These are phyloP conservation scores for Ommatoiulus sabulosus DNA, from an alignment of 2,888 invertebrate species.

Conservation along the genomic window DNA sequence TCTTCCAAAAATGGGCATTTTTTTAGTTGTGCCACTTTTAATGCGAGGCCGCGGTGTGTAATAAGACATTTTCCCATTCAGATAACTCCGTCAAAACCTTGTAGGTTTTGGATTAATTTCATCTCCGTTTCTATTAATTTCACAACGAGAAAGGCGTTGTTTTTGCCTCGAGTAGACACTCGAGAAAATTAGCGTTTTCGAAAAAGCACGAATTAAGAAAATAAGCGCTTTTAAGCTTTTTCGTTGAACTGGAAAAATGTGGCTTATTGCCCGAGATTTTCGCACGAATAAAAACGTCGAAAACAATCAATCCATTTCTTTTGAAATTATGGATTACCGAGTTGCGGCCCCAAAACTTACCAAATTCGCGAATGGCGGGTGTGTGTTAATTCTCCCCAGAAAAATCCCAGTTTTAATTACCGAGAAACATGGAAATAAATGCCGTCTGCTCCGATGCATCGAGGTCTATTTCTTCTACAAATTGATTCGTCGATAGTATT, in stretches of 20 bases:
- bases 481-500: conserved; percentile 32
- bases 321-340: background rate
- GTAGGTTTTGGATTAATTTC: too few relatives aligned
- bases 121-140: too few relatives aligned
- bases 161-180: too few relatives aligned
- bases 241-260: background rate
- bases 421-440: conserved; percentile 37
- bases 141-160: too few relatives aligned
- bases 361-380: background rate
- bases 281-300: background rate
- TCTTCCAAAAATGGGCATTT: too few relatives aligned
- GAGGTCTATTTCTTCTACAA: background rate
- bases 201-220: too few relatives aligned
- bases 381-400: too few relatives aligned
- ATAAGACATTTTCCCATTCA: too few relatives aligned
- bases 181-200: too few relatives aligned
- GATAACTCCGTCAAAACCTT: too few relatives aligned
- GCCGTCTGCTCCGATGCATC: background rate
- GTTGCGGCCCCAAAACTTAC: background rate
- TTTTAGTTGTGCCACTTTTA: too few relatives aligned
- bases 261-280: background rate
- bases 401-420: conserved; percentile 14
- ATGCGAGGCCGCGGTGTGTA: too few relatives aligned
- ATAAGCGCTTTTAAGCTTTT: background rate
- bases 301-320: background rate